phyloP scores from a whole-genome alignment of 2,113 vertebrate species.

The Eleginops maclovinus region DNA sequence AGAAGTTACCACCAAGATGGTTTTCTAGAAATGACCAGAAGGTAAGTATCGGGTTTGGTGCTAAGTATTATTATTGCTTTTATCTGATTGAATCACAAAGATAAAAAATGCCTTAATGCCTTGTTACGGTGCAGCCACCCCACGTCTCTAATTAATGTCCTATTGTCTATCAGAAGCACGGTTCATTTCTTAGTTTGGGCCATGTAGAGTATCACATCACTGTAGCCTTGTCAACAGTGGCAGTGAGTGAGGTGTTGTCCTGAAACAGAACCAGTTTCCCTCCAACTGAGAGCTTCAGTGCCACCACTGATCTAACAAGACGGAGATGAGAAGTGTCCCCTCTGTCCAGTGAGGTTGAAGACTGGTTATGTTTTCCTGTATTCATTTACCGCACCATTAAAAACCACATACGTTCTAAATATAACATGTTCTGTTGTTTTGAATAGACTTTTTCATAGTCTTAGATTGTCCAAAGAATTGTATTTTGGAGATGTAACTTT shows the following conservation, averaged over 20 bases:
- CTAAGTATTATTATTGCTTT: not conserved
- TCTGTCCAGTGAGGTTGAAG: not conserved
- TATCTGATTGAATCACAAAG: not conserved
- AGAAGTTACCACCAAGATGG: slow-evolving; percentile 14
- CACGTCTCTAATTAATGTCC: slow-evolving; percentile 14
- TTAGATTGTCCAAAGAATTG: no score
- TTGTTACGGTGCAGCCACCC: not conserved
- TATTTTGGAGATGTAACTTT: no score
- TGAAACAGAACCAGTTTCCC: slow-evolving; percentile 54
- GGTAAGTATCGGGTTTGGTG: not conserved
- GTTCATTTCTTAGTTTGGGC: slow-evolving; percentile 38
- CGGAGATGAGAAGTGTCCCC: not conserved
- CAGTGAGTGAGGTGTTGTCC: slow-evolving; percentile 53
- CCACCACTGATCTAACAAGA: slow-evolving; percentile 8
- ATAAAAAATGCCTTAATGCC: not conserved
- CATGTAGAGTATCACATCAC: slow-evolving; percentile 55
- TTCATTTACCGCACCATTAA: not conserved
- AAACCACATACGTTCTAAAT: not conserved
- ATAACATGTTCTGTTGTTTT: not conserved
- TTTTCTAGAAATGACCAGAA: slow-evolving; percentile 29
- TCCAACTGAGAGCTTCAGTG: slow-evolving; percentile 32
- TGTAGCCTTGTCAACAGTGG: slow-evolving; percentile 27
- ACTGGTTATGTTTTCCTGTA: not conserved
- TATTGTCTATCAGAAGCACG: slow-evolving; percentile 19
- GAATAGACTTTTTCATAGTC: no score